Percentiles rank a stretch among this genome's conserved stretches.
phyloP scores from a whole-genome alignment of 2,797 vertebrate species.

The Aphelocoma californica region DNA sequence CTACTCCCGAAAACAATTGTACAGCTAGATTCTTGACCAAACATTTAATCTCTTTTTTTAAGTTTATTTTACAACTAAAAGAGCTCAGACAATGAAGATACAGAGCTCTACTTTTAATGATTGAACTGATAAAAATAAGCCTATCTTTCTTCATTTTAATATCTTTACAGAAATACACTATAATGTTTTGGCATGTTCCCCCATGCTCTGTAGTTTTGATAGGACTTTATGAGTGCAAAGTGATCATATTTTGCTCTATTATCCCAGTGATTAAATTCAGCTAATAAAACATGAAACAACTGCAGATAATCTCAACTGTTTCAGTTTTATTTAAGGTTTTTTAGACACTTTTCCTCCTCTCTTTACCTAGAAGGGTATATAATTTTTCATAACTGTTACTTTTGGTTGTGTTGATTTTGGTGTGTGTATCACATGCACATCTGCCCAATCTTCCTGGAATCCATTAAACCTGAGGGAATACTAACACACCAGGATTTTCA shows the following conservation, averaged over 20 bases:
- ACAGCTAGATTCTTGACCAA: neutral
- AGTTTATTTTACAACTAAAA: neutral
- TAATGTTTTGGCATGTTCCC: neutral
- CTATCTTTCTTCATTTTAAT: neutral
- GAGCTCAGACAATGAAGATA: neutral
- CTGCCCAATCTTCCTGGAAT: constrained; percentile 39
- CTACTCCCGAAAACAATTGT: neutral
- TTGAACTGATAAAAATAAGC: no score
- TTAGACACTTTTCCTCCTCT: neutral
- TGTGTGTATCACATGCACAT: neutral
- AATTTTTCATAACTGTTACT: neutral
- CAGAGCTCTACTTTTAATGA: neutral
- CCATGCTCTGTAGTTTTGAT: neutral
- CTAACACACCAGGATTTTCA: neutral
- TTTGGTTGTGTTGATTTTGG: neutral
- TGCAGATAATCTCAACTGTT: neutral
- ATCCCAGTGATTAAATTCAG: neutral
- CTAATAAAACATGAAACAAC: neutral
- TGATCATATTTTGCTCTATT: neutral
- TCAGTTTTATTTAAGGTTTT: neutral
- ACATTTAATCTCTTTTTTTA: neutral
- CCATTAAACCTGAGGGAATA: constrained; percentile 1
- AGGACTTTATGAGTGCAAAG: neutral
- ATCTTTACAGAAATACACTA: neutral
- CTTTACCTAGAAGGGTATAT: neutral